Percentiles rank a stretch among this genome's conserved stretches.
Conservation (phyloP, 1,140 invertebrate genomes). For the Lucilia cuprina region DNA sequence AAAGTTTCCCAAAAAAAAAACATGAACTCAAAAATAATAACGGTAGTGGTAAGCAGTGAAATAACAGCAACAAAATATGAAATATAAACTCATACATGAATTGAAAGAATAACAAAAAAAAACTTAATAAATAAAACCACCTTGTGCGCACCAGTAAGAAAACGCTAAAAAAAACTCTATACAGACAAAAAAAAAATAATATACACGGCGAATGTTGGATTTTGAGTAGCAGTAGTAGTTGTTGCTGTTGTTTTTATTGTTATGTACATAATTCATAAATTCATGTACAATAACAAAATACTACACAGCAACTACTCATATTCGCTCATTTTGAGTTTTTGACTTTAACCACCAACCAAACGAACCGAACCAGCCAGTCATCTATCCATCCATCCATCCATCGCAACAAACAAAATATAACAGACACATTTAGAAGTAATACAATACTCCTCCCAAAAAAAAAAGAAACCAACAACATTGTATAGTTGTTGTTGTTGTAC, state of each 20-base stretch:
- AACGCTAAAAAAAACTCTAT: not conserved
- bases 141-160: conserved; percentile 28
- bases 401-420: not conserved
- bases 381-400: not conserved
- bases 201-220: not conserved
- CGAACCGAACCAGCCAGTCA: not conserved
- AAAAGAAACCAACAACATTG: not conserved
- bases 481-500: not conserved
- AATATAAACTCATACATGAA: conserved; percentile 29
- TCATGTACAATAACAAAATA: not conserved
- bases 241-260: conserved; percentile 1
- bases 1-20: not conserved
- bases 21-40: not conserved
- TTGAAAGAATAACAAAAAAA: not conserved
- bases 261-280: conserved; percentile 31
- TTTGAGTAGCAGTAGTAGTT: not conserved
- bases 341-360: conserved; percentile 21
- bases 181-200: not conserved
- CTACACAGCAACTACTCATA: conserved; percentile 4
- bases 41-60: not conserved
- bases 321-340: conserved; percentile 9
- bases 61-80: conserved; percentile 25
- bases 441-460: conserved; percentile 10
- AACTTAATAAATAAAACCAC: not conserved
- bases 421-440: conserved; percentile 19